Evolutionary conservation across 2,113 vertebrate species (phyloP).

Genomic region (Pimephales promelas): DNA sequence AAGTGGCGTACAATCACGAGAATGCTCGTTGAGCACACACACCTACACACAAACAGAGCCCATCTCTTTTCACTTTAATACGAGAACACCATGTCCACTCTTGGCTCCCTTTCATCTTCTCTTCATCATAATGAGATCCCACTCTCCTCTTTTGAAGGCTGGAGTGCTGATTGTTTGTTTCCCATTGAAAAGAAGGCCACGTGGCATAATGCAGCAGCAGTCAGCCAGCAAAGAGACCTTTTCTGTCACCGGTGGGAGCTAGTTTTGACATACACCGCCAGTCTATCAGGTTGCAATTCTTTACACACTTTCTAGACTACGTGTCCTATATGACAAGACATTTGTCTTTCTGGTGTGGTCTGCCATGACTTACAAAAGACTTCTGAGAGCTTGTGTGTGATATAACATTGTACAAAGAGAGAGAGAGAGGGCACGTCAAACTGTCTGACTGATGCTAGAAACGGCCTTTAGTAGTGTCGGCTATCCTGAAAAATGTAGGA

Average conservation of each 20-base stretch:
- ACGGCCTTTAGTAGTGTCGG: not conserved
- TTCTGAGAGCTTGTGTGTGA: not conserved
- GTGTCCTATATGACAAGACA: not conserved
- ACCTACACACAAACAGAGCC: constrained; percentile 54
- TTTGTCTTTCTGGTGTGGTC: not conserved
- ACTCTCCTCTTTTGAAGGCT: constrained; percentile 65
- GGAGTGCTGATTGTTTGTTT: constrained; percentile 68
- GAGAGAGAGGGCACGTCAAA: not conserved
- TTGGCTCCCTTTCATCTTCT: constrained; percentile 70
- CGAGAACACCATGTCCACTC: constrained; percentile 70
- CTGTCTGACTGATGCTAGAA: not conserved
- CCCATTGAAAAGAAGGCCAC: constrained; percentile 65
- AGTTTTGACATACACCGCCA: constrained; percentile 6
- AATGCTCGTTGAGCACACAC: constrained; percentile 10
- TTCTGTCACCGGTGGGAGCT: constrained; percentile 16
- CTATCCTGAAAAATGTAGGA: not conserved
- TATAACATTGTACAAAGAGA: not conserved
- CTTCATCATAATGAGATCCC: constrained; percentile 68
- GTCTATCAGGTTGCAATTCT: not conserved
- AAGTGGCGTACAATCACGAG: constrained; percentile 25
- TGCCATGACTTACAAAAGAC: constrained; percentile 21
- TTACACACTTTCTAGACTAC: not conserved
- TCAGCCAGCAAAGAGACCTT: constrained; percentile 19
- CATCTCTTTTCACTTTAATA: constrained; percentile 63
- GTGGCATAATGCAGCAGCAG: constrained; percentile 40